Base-by-base conservation (phyloP, 2,113 vertebrate species). In the Raja brachyura region DNA sequence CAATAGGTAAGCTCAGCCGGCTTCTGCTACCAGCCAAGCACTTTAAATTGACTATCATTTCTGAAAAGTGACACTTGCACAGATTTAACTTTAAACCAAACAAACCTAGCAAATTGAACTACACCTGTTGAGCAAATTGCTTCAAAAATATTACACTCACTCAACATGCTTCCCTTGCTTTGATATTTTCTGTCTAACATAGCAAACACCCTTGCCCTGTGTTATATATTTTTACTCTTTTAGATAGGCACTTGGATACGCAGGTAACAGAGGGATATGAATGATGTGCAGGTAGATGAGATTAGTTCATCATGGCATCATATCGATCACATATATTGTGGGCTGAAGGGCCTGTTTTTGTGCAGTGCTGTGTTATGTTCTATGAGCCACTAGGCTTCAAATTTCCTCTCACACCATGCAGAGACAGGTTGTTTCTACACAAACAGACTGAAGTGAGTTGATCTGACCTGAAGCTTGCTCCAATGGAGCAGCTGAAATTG, bases 31-130 rank as follows among this genome's bases (percentile, higher is more conserved):
- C 39, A 63, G 83, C 25, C n/a, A 92, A 92, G 68, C 9, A 74
- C 66, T 73, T 92, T 20, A 92, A 92, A 18, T 68, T 92, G 68
- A 92, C 66, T 28, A 54, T 28, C 68, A 54, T 39, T 74, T 90
- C 9, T 92, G 33, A 92, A 48, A 92, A 68, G 1, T 48, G 66
- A 66, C 85, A 66, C 13, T 20, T 70, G 22, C 2, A 13, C 66
- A 54, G 20, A 74, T 73, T 73, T 73, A 74, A 14, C 73, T 4
- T 74, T 73, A 48, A 74, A 73, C 11, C 66, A 54, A 85, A 48
- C 20, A 70, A 90, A 22, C 61, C 28, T 68, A 7, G 59, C 31
- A 28, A 18, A 54, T 73, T 92, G 39, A 33, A 18, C n/a, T 9
- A 13, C 33, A 39, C 25, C 68, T 66, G 48, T 81, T 81, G 18